Evolutionary conservation across 2,113 vertebrate genomes (phyloP), one percentile per base, ranked within the genome.

Genomic region (Poicephalus meyeri): DNA sequence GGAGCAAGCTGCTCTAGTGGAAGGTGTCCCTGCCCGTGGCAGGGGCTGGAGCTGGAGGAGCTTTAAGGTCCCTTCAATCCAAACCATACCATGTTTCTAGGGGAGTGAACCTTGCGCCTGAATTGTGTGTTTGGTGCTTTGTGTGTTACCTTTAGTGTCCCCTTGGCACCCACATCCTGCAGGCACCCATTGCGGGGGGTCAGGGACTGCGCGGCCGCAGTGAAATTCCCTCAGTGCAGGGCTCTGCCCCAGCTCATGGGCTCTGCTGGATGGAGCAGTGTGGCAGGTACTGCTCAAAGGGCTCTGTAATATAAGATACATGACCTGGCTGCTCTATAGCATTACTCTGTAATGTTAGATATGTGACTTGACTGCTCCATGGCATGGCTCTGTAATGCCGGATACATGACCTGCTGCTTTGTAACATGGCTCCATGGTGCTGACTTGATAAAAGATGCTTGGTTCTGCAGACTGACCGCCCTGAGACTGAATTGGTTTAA

Each of bases 191-290:
- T 46, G 28, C 0, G 2, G 19, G 71, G 6, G 46, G 63, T 26
- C 16, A 9, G 5, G 31, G 1, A 4, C 56, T 1, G 33, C 20
- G 5, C 0, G 4, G 55, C 44, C 1, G 14, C 39, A 2, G 55
- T 5, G 33, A 81, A 25, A n/a, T 44, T 37, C n/a, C 4, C 2
- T 31, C 33, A 23, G 56, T 5, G 0, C 2, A 11, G 44, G 35
- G 52, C 17, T 55, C 29, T 41, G 52, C 35, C 50, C 2, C 10
- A 52, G 39, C 52, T 78, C 4, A 11, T 56, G 7, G 56, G 23
- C 42, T 58, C 58, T n/a, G 63, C 44, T 31, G 50, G 25, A 5
- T 19, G 58, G 39, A 17, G 39, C 9, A 11, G 8, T 1, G 0
- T 21, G 19, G 44, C 50, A 24, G 20, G 56, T n/a, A n/a, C 56